Conservation (phyloP, 2,888 invertebrate species). For the Acronicta leporina region DNA sequence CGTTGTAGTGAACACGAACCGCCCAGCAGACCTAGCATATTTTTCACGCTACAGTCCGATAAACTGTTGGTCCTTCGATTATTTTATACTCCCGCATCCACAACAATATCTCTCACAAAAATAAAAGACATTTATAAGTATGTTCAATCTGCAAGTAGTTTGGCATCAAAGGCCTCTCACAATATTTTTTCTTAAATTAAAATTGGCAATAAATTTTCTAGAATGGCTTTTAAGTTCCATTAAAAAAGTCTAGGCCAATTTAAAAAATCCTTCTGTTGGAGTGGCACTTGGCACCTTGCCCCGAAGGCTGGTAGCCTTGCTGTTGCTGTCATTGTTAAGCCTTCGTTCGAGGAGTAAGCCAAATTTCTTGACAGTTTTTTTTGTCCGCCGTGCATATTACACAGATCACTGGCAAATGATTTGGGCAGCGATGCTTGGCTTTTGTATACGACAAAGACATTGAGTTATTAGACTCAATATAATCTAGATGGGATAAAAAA, state of each 20-base stretch:
- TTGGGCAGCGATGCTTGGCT: background rate
- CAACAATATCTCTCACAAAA: background rate
- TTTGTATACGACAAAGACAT: too few species aligned
- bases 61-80: too few species aligned
- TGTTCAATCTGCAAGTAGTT: background rate
- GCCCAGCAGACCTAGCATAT: too few species aligned
- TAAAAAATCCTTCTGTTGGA: conserved; percentile 31
- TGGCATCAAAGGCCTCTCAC: background rate
- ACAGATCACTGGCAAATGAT: conserved; percentile 35
- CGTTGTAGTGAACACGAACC: too few species aligned
- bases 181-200: conserved; percentile 6
- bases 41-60: too few species aligned
- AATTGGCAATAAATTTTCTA: conserved; percentile 22
- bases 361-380: conserved; percentile 39
- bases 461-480: too few species aligned
- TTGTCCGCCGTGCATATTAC: conserved; percentile 26
- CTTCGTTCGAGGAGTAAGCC: conserved; percentile 38
- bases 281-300: conserved; percentile 44
- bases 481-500: too few species aligned
- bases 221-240: conserved; percentile 32
- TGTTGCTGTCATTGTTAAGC: conserved; percentile 48
- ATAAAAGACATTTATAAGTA: background rate
- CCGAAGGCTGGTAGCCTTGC: conserved; percentile 26
- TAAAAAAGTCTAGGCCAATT: conserved; percentile 37
- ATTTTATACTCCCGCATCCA: too few species aligned